phyloP scores from a whole-genome alignment of 2,113 vertebrate species.

The Saimiri boliviensis region DNA sequence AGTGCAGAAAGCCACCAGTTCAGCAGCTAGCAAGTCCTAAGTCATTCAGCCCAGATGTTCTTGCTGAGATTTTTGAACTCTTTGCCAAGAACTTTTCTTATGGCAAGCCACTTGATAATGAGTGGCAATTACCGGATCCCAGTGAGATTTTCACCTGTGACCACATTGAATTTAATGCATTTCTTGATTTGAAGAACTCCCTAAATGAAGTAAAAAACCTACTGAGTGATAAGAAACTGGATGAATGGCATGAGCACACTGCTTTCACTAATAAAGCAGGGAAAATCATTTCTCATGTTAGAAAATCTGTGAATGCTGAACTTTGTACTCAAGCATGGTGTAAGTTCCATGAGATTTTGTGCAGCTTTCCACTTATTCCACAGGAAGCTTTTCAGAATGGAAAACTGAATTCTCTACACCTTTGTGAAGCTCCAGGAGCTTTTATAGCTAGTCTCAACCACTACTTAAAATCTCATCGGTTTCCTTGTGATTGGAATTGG shows the following conservation, averaged over 20 bases:
- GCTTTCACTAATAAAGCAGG: slow-evolving; percentile 94
- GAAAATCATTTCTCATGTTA: slow-evolving; percentile 89
- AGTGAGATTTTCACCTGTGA: slow-evolving; percentile 81
- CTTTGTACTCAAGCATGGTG: slow-evolving; percentile 98
- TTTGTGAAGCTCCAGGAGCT: slow-evolving; percentile 96
- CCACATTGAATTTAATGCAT: slow-evolving; percentile 78
- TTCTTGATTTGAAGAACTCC: slow-evolving; percentile 90
- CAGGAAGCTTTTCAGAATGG: slow-evolving; percentile 84
- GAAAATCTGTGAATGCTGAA: slow-evolving; percentile 90
- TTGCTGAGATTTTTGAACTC: slow-evolving; percentile 86
- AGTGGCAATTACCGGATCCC: slow-evolving; percentile 90
- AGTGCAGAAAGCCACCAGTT: slow-evolving; percentile 80
- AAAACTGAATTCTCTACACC: slow-evolving; percentile 92
- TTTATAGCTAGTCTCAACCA: slow-evolving; percentile 96
- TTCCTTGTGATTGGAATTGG: slow-evolving; percentile 94
- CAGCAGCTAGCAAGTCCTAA: slow-evolving; percentile 70
- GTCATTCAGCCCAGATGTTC: slow-evolving; percentile 81
- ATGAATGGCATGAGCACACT: slow-evolving; percentile 96
- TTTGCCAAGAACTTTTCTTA: slow-evolving; percentile 90
- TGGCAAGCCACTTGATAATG: slow-evolving; percentile 81
- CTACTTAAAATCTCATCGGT: slow-evolving; percentile 88
- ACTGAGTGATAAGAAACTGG: slow-evolving; percentile 94
- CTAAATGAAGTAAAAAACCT: slow-evolving; percentile 95
- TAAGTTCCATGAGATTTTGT: slow-evolving; percentile 95
- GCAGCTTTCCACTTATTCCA: slow-evolving; percentile 89